Base-by-base conservation (phyloP, 2,113 vertebrate genomes). In the Pituophis catenifer region DNA sequence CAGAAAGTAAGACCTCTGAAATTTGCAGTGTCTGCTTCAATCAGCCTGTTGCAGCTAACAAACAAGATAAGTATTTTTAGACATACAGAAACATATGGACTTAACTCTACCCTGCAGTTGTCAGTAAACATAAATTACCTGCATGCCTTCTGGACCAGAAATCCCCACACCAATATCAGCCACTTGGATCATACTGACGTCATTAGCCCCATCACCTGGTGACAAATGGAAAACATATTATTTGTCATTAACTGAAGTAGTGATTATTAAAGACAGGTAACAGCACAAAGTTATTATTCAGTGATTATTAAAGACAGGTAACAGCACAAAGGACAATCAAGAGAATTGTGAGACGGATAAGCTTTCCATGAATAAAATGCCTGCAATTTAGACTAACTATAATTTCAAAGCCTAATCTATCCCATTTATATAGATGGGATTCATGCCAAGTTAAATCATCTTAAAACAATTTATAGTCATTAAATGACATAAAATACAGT, bases 151-250 rank as follows among this genome's bases (percentile, higher is more conserved):
- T 97, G 99, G 99, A 95, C 99, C 99, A 0, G 98, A 99, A 96
- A 99, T 99, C 44, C 99, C 99, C 94, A 99, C 99, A 0, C 99
- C 99, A 86, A 99, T 99, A 81, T 99, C 99, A 10, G 99, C 99
- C 29, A 99, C 98, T 97, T 99, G 99, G 96, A 99, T 99, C 99
- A 99, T 99, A 97, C 99, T 99, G 97, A 99, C 99, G 59, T 99
- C 99, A 91, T 99, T 99, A 95, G 99, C 99, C 92, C 99, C 99
- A 3, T 99, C 99, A 96, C 99, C 99, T 99, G 94, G 92, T 95
- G 97, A 97, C 44, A 94, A 95, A 24, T 91, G 90, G 91, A 96
- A 8, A 94, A 2, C 55, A 38, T 57, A 94, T 87, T 94, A 5
- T 50, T 91, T 94, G 38, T 88, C 54, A 93, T 54, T 91, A 91